Evolutionary conservation across 2,113 vertebrate species (phyloP).

Genomic region (Paraplagusia blochii): DNA sequence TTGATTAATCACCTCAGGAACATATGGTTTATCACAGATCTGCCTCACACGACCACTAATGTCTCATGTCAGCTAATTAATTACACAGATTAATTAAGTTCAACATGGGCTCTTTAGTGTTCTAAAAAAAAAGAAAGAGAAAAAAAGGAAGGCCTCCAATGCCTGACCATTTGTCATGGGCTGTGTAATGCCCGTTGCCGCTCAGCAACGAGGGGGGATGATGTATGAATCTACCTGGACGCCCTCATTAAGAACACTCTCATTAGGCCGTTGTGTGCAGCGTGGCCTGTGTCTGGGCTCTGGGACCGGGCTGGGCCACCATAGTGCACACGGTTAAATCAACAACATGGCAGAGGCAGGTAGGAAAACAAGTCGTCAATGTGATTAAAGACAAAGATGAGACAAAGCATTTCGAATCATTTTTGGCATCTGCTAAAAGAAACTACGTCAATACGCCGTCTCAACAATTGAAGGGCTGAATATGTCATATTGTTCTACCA

Average conservation of each 20-base stretch:
- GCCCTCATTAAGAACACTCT: conserved; percentile 63
- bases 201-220: conserved; percentile 50
- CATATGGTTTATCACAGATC: conserved; percentile 73
- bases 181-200: conserved; percentile 53
- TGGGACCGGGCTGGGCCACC: conserved; percentile 57
- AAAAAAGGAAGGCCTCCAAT: conserved; percentile 51
- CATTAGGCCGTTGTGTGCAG: conserved; percentile 56
- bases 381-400: conserved; percentile 31
- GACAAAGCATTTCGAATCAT: background rate
- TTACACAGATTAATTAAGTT: conserved; percentile 73
- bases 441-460: too few relatives aligned
- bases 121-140: conserved; percentile 47
- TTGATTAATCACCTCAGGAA: conserved; percentile 70
- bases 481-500: too few relatives aligned
- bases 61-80: conserved; percentile 70
- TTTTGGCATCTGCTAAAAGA: too few relatives aligned
- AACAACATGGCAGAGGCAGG: conserved; percentile 48
- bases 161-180: conserved; percentile 60
- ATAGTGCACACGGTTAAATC: conserved; percentile 34
- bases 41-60: conserved; percentile 66
- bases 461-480: too few relatives aligned
- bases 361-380: conserved; percentile 54
- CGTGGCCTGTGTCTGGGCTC: conserved; percentile 40
- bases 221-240: conserved; percentile 58
- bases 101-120: conserved; percentile 63